Evolutionary conservation across 2,113 vertebrate genomes (phyloP), one percentile per base, ranked within the genome.

Genomic region (Dasyurus viverrinus): DNA sequence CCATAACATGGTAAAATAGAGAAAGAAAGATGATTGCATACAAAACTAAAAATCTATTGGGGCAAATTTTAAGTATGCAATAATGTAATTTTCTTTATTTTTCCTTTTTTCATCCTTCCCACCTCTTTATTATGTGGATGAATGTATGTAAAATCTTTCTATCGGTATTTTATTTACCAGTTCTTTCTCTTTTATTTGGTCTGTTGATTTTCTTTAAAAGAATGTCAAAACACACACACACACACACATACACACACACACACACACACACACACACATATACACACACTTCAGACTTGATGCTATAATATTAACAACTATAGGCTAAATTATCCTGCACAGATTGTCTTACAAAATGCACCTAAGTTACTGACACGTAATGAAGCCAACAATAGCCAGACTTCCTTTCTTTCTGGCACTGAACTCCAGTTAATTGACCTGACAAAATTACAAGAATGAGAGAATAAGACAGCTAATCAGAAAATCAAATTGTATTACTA

Each of bases 401-500:
- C 97, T 97, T 96, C 95, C 95, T 92, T 94, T 96, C 96, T 98
- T 93, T 97, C 98, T 98, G 98, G 97, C 96, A 96, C 90, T 94
- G 97, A 98, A 97, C 93, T 96, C 97, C 97, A 98, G 97, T 98
- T 99, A 99, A 99, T 99, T 98, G 99, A 99, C 98, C 98, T 99
- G 98, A 98, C 99, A 98, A 98, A 99, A 99, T 99, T 99, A 99
- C 98, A 99, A 98, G 98, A 99, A 99, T 98, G 98, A 98, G 98
- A 98, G 98, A 99, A 98, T 98, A 99, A 97, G 98, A 98, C 98
- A 98, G 98, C 98, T 99, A 99, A 99, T 99, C 99, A 99, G 98
- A 98, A 99, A 98, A 99, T 98, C 98, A 99, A 99, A 99, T 99
- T 98, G 98, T 99, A 99, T 99, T 99, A 99, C 99, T 98, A 98